These are phyloP conservation scores for Chrysopilus asiliformis DNA, from an alignment of 2,888 invertebrate species.

Conservation along the genomic window DNA sequence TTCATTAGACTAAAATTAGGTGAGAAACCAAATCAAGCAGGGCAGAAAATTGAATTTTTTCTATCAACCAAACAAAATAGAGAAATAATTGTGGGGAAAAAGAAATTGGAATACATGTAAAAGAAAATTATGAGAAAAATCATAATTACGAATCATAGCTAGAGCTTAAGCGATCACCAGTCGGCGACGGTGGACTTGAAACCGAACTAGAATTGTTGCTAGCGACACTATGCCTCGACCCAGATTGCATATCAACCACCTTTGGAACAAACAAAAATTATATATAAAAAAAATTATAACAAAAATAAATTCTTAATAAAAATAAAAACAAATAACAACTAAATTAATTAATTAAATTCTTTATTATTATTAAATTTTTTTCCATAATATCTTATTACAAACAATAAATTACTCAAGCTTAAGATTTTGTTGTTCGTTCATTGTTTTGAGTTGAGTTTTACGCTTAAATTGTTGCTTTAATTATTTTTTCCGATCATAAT, in stretches of 20 bases:
- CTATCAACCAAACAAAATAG: slow-evolving; percentile 1
- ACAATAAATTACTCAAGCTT: too few species aligned
- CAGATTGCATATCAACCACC: slow-evolving; percentile 19
- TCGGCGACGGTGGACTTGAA: slow-evolving; percentile 19
- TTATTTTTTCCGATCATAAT: too few species aligned
- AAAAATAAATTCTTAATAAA: slow-evolving; percentile 7
- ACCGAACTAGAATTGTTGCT: slow-evolving; percentile 20
- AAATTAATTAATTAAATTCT: neutral
- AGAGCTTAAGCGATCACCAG: slow-evolving; percentile 19
- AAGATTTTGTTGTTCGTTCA: too few species aligned
- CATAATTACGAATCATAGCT: slow-evolving; percentile 19
- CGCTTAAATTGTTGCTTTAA: too few species aligned
- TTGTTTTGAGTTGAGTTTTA: too few species aligned
- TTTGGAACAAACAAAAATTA: slow-evolving; percentile 8
- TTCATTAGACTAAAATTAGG: too few species aligned
- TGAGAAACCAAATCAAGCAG: too few species aligned
- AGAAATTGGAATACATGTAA: too few species aligned
- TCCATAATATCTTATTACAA: too few species aligned
- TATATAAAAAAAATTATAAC: slow-evolving; percentile 6
- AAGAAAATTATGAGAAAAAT: slow-evolving; percentile 2
- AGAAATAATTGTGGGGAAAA: neutral
- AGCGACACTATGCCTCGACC: slow-evolving; percentile 19
- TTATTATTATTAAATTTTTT: too few species aligned
- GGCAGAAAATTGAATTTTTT: too few species aligned
- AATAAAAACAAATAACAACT: slow-evolving; percentile 2